Percentiles rank a stretch among this genome's conserved stretches.
Evolutionary conservation across 1,140 invertebrate genomes (phyloP).

Genomic region (Trissolcus basalis): DNA sequence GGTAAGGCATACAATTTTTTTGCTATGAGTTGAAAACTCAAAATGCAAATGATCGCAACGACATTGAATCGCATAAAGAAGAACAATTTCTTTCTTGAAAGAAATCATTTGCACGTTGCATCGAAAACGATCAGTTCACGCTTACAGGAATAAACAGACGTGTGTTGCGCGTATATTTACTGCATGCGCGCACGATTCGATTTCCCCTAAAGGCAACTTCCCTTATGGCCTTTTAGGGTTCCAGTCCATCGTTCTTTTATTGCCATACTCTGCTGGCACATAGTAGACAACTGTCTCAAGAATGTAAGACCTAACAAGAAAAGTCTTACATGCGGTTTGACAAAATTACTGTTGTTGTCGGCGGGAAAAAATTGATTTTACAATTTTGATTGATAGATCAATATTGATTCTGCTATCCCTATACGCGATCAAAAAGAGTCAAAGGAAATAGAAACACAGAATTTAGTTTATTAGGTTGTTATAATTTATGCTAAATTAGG

Average conservation of each 20-base stretch:
- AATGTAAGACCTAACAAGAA: constrained; percentile 51
- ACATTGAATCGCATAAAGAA: too few species aligned
- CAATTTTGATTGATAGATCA: too few species aligned
- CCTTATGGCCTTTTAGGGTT: constrained; percentile 58
- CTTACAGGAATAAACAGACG: constrained; percentile 35
- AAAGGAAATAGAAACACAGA: too few species aligned
- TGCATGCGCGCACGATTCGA: constrained; percentile 41
- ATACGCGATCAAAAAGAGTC: too few species aligned
- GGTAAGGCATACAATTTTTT: too few species aligned
- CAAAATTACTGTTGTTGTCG: constrained; percentile 45
- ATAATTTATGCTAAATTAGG: too few species aligned
- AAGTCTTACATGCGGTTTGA: constrained; percentile 40
- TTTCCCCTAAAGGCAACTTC: constrained; percentile 52
- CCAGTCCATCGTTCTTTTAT: constrained; percentile 52
- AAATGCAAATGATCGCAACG: too few species aligned
- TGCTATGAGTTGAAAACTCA: too few species aligned
- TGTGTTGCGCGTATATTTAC: constrained; percentile 21
- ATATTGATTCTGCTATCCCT: too few species aligned
- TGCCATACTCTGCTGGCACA: constrained; percentile 43
- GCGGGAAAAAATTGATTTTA: constrained; percentile 15
- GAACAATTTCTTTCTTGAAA: constrained; percentile 3
- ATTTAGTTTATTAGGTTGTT: too few species aligned
- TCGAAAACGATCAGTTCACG: constrained; percentile 32
- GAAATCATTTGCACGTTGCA: constrained; percentile 25
- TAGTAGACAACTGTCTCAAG: constrained; percentile 48